phyloP scores from a whole-genome alignment of 2,797 vertebrate genomes.

The Thripadectes ignobilis region DNA sequence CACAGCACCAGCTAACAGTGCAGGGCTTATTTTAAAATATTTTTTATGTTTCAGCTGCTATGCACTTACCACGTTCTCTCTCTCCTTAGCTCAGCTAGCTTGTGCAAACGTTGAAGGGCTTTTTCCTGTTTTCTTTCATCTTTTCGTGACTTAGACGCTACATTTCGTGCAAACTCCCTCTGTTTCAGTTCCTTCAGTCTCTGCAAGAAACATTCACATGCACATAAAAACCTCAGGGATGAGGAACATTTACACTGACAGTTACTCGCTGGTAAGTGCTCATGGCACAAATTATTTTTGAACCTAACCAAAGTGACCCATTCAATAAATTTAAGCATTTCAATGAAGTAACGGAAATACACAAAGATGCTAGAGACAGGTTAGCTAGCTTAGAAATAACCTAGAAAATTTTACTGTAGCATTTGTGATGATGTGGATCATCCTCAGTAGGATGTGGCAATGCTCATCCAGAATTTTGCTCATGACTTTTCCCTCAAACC shows the following conservation, averaged over 20 bases:
- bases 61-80: conserved; percentile 80
- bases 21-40: background rate
- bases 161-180: conserved; percentile 88
- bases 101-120: conserved; percentile 85
- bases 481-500: background rate
- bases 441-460: background rate
- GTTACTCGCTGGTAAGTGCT: background rate
- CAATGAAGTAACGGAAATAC: background rate
- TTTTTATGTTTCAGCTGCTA: conserved; percentile 12
- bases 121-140: conserved; percentile 88
- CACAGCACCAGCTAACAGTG: background rate
- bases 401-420: background rate
- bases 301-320: background rate
- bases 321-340: background rate
- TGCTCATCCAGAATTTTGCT: background rate
- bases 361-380: background rate
- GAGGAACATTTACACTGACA: background rate
- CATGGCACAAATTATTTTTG: background rate
- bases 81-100: conserved; percentile 82
- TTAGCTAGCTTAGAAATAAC: background rate
- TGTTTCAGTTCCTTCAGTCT: conserved; percentile 89
- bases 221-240: background rate
- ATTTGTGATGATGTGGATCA: background rate
- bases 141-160: conserved; percentile 86
- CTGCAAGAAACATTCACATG: conserved; percentile 68